These are phyloP conservation scores for Archips xylosteana DNA, from an alignment of 2,888 invertebrate genomes.

Conservation along the genomic window DNA sequence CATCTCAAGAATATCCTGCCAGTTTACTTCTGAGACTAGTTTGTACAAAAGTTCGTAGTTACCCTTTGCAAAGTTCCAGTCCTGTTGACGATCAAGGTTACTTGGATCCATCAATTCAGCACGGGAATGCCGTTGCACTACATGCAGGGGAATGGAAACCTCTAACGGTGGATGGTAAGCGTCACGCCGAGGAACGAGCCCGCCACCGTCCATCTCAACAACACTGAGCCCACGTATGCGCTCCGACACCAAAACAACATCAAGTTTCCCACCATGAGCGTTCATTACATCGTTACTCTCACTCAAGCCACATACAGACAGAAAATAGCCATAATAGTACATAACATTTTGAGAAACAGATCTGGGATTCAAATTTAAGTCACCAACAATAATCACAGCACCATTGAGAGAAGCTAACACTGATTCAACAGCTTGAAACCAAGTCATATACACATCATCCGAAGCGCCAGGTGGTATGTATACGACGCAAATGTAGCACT, in stretches of 20 bases:
- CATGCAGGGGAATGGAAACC: background rate
- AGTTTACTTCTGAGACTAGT: background rate
- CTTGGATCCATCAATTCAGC: background rate
- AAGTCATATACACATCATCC: background rate
- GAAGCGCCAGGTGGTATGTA: background rate
- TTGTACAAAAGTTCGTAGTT: conserved; percentile 8
- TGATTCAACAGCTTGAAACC: background rate
- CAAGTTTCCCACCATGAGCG: background rate
- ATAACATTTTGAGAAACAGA: background rate
- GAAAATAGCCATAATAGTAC: background rate
- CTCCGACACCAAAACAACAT: conserved; percentile 14
- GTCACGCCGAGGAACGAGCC: background rate
- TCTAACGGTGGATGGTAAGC: conserved; percentile 9
- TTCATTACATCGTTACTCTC: background rate
- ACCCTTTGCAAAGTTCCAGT: conserved; percentile 11
- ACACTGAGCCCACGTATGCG: background rate
- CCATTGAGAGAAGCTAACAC: background rate
- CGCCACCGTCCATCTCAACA: background rate
- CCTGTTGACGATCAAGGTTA: background rate
- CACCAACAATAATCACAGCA: conserved; percentile 2
- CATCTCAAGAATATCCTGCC: background rate
- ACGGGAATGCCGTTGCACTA: too few species aligned
- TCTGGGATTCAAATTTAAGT: conserved; percentile 12
- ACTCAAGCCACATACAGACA: background rate
- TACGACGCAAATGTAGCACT: background rate